Percentiles rank a stretch among this genome's conserved stretches.
These are phyloP conservation scores for Chelonia mydas DNA, from an alignment of 2,797 vertebrate genomes.

Conservation along the genomic window DNA sequence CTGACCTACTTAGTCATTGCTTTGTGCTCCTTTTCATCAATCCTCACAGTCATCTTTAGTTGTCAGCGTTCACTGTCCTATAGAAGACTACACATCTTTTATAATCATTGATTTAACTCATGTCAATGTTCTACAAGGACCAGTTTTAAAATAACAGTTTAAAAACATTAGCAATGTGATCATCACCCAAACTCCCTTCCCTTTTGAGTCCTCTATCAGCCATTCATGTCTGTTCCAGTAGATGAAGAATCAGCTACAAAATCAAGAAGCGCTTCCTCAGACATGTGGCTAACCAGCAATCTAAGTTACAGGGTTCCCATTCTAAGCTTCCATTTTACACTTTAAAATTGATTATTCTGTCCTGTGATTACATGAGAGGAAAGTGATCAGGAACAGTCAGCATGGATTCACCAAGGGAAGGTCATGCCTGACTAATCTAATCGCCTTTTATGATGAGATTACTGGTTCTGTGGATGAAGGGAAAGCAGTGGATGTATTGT, in stretches of 20 bases:
- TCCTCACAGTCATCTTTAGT: background rate
- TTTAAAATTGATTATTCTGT: conserved; percentile 64
- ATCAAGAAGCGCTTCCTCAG: conserved; percentile 53
- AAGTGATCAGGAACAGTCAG: too few species aligned
- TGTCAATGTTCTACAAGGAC: too few species aligned
- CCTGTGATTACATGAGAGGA: too few species aligned
- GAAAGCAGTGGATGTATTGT: too few species aligned
- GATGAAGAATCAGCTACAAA: conserved; percentile 12
- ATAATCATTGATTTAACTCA: background rate
- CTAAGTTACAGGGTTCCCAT: conserved; percentile 37
- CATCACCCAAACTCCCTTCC: background rate
- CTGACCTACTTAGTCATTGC: background rate
- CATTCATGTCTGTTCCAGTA: too few species aligned
- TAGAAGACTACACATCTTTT: background rate
- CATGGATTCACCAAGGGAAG: too few species aligned
- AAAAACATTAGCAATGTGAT: background rate
- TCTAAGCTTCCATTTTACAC: conserved; percentile 26
- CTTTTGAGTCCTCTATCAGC: background rate
- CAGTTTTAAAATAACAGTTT: background rate
- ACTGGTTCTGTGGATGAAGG: too few species aligned
- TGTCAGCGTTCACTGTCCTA: background rate
- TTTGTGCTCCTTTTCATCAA: background rate
- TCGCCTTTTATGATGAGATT: too few species aligned
- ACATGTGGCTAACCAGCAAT: conserved; percentile 44
- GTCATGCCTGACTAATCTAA: too few species aligned